Evolutionary conservation across 2,888 invertebrate species (phyloP), one percentile per base, ranked within the genome.

Genomic region (Cryptophagus acutangulus): DNA sequence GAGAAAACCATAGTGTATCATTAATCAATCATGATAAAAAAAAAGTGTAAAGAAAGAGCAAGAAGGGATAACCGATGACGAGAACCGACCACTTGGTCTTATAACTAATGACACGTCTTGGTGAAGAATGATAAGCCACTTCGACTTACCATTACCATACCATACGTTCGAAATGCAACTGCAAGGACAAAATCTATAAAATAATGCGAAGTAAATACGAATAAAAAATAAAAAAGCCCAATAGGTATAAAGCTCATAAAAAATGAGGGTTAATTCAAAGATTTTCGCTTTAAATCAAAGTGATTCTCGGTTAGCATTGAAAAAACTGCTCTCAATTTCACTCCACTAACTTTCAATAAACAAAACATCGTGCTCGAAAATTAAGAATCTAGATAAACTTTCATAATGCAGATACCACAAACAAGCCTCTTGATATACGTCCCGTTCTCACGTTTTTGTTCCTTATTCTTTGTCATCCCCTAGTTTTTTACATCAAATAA

Each of bases 381-480:
- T 26, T 26, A 26, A 26, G 12, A 26, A 26, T 26, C 26, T 26
- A 12, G 26, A 26, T 26, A 26, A 26, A 13, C 12, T 26, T 26
- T 12, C 26, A n/a, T n/a, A n/a, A n/a, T n/a, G 4, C 26, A 3
- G 3, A n/a, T 26, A 26, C n/a, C n/a, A n/a, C 26, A 26, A 26
- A 26, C n/a, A 13, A 3, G 26, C 10, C 26, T 26, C 26, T 12
- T 3, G 4, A n/a, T 26, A 26, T n/a, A 26, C 16, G 31, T 31
- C 8, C 16, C 13, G 12, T 31, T 31, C 31, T 31, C 31, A 31
- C 31, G 31, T 15, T 31, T 31, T 31, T 31, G 13, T 31, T 31
- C 16, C 14, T 31, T 31, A 31, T 3, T 5, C 31, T 31, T 16
- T 31, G 12, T 31, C 13, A 16, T 13, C 31, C 31, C 31, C 16